Evolutionary conservation across 2,888 invertebrate species (phyloP), one percentile per base, ranked within the genome.

Genomic region (Pinctada fucata): DNA sequence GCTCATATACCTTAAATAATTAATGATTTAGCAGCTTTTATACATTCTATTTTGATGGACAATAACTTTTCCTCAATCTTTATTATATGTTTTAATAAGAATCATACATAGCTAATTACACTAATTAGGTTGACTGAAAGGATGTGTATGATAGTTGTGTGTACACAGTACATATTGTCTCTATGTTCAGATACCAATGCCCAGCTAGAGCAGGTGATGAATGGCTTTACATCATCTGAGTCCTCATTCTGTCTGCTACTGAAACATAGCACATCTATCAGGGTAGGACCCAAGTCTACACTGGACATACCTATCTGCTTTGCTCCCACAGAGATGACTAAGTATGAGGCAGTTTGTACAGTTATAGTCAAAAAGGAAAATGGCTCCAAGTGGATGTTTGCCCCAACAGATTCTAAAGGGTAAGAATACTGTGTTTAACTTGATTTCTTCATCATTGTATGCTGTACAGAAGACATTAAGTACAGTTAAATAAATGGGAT

Each of bases 231-330:
- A n/a, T 45, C 49, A 3, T 47, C 81, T 10, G 83, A 88, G 3
- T 87, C 91, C 0, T 87, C 90, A 5, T 92, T 92, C 88, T 89
- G 88, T 78, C 84, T 92, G 67, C 85, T 92, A 51, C 82, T 92
- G 69, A 91, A 90, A 76, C 86, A 90, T 74, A 85, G 83, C 51
- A 69, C 74, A 13, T 81, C 83, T 13, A 82, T 92, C 47, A 83
- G 89, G 5, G 88, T 92, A 3, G 90, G 90, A 6, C 91, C 93
- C 13, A 91, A 91, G 79, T 89, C 90, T 13, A 90, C 89, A 45
- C 82, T 92, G 45, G 92, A 92, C 76, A 92, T 93, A 79, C 92
- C 92, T 16, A 84, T 93, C 31, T 90, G 90, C 79, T 93, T 92
- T 82, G 90, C 91, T 31, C 93, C 93, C 0, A 87, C 85, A 58